Base-by-base conservation (phyloP, 2,888 invertebrate species). In the Ganaspis brasiliensis region DNA sequence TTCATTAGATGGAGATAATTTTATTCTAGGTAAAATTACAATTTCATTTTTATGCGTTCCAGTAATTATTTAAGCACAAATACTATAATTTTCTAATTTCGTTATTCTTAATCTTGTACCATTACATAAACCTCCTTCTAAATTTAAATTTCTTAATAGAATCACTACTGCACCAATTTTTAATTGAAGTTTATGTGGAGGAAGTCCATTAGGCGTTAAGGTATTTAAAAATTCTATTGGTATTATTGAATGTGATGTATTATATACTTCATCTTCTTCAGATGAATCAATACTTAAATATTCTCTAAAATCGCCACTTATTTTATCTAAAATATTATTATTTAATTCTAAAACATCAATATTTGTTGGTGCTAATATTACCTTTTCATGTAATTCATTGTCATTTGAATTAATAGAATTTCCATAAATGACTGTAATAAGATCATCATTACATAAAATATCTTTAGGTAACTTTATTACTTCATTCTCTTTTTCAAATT, bases 141-240 rank as follows among this genome's bases (percentile, higher is more conserved):
- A 9, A 70, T 84, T 75, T 10, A 86, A 16, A 77, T 86, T 85
- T 45, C 83, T 55, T 16, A 84, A 72, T 35, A 85, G 63, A 75
- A 87, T 86, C 2, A 85, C 76, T 12, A 86, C 67, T 1, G 76
- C 75, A 14, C 82, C 82, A 21, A 49, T 56, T 76, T 86, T 85
- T 6, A 86, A 56, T 26, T 49, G 40, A 21, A 86, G 73, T 45
- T 79, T 74, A 57, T 84, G 82, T 0, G 82, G 86, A 9, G 87
- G 84, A 16, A 86, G 45, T 14, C 79, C 79, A 6, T 74, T 70
- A 6, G 76, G 78, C 40, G 81, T 78, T 77, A 71, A 52, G 6
- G 49, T 16, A 72, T 75, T 75, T 31, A 75, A 19, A 52, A 49
- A 75, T 49, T 75, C 74, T 8, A 35, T 55, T 1, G 67, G 70